Conservation (phyloP, 30 jellyfish, hydroid and myxozoan genomes). For the Aurelia sp. region DNA sequence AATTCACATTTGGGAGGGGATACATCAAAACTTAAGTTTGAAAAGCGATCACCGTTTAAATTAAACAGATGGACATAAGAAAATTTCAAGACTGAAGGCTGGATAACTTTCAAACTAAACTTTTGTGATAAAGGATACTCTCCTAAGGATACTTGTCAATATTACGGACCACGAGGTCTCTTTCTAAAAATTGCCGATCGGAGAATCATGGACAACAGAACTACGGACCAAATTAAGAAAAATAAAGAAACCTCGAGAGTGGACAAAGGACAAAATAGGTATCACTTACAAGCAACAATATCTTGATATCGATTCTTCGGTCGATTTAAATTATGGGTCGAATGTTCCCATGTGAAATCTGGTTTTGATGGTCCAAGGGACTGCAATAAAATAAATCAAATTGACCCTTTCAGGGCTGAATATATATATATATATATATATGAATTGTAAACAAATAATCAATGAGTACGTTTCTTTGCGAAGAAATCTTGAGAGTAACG, state of each 20-base stretch:
- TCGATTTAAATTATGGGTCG: constrained; percentile 64
- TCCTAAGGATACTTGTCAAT: too few species aligned
- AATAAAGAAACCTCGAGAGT: too few species aligned
- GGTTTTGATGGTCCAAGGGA: constrained; percentile 78
- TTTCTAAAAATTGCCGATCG: too few species aligned
- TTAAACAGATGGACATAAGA: too few species aligned
- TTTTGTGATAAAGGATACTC: not conserved
- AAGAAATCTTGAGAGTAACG: too few species aligned
- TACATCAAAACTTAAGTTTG: too few species aligned
- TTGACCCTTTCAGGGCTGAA: not conserved
- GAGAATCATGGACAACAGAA: too few species aligned
- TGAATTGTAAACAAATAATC: not conserved
- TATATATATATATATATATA: too few species aligned
- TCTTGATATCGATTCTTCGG: constrained; percentile 85
- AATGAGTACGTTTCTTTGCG: not conserved
- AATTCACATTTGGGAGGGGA: too few species aligned
- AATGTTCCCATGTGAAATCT: constrained; percentile 75
- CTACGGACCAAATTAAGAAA: too few species aligned
- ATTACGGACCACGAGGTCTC: too few species aligned
- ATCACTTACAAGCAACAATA: constrained; percentile 85
- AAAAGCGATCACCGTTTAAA: too few species aligned
- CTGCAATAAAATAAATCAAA: constrained; percentile 19
- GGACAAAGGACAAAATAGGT: not conserved
- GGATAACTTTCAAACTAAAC: not conserved
- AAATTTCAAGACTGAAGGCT: not conserved